A percentile compares a stretch with the other conserved stretches of the same genome.
These are phyloP conservation scores for Dastarcus helophoroides DNA, from an alignment of 2,888 invertebrate species.

Conservation along the genomic window DNA sequence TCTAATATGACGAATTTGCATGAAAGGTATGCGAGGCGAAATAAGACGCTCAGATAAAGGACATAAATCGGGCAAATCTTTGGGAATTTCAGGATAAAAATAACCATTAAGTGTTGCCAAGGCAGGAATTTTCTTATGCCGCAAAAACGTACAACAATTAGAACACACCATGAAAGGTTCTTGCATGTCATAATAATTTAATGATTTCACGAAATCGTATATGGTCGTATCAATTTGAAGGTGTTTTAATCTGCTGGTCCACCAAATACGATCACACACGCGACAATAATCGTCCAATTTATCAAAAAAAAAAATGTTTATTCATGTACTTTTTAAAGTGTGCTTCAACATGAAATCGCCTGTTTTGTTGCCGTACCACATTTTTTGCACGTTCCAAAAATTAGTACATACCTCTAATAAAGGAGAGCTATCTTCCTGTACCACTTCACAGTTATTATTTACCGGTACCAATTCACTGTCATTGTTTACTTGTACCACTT, in stretches of 20 bases:
- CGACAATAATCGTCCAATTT: slow-evolving; percentile 1
- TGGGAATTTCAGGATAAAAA: slow-evolving; percentile 14
- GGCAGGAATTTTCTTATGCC: slow-evolving; percentile 1
- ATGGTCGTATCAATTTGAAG: background rate
- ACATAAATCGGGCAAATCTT: slow-evolving; percentile 10
- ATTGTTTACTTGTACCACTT: background rate
- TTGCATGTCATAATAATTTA: slow-evolving; percentile 4
- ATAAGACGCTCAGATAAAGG: slow-evolving; percentile 16
- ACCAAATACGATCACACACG: slow-evolving; percentile 2
- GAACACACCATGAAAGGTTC: slow-evolving; percentile 4
- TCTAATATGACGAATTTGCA: slow-evolving; percentile 19
- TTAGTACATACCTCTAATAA: slow-evolving; percentile 1
- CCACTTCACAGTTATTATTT: slow-evolving; percentile 1
- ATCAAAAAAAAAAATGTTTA: slow-evolving; percentile 1
- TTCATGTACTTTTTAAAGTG: slow-evolving; percentile 1
- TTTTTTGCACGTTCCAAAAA: slow-evolving; percentile 1
- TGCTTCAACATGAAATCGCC: slow-evolving; percentile 1
- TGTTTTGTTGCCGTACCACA: slow-evolving; percentile 1
- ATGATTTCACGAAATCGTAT: slow-evolving; percentile 1
- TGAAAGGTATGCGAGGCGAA: slow-evolving; percentile 19
- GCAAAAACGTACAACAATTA: slow-evolving; percentile 6
- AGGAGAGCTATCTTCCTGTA: background rate
- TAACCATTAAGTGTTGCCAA: slow-evolving; percentile 14
- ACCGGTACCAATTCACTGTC: slow-evolving; percentile 1
- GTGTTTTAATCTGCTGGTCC: background rate